A percentile compares a stretch with the other conserved stretches of the same genome.
Evolutionary conservation across 2,113 vertebrate genomes (phyloP).

Genomic region (Struthidea cinerea): DNA sequence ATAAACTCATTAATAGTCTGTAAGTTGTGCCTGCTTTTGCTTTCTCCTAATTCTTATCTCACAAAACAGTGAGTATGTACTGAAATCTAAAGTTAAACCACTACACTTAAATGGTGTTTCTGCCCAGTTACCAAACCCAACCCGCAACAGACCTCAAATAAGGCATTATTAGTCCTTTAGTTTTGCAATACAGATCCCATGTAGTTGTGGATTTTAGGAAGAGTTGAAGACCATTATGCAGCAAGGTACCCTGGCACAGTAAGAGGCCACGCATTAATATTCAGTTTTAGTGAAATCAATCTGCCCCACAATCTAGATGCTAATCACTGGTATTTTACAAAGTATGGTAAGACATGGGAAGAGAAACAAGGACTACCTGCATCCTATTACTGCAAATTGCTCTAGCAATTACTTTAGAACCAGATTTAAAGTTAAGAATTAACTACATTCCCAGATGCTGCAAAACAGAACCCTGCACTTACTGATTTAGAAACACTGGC

Average conservation of each 20-base stretch:
- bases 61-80: too few species aligned
- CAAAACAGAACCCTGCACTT: neutral
- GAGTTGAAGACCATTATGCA: neutral
- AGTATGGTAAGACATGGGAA: neutral
- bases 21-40: too few species aligned
- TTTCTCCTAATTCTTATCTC: too few species aligned
- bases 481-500: neutral
- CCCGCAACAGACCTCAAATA: too few species aligned
- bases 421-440: neutral
- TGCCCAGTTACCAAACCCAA: too few species aligned
- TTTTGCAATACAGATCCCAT: neutral
- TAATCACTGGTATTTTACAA: neutral
- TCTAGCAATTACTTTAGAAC: neutral
- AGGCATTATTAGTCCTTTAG: neutral
- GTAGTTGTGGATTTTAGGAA: neutral
- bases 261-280: neutral
- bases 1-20: too few species aligned
- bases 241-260: neutral
- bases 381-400: neutral
- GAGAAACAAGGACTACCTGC: neutral
- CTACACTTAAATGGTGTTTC: too few species aligned
- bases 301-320: neutral
- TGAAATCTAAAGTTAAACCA: too few species aligned
- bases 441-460: neutral
- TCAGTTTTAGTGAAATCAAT: neutral